Conservation (phyloP, 1,140 invertebrate species). For the Archegozetes longisetosus region DNA sequence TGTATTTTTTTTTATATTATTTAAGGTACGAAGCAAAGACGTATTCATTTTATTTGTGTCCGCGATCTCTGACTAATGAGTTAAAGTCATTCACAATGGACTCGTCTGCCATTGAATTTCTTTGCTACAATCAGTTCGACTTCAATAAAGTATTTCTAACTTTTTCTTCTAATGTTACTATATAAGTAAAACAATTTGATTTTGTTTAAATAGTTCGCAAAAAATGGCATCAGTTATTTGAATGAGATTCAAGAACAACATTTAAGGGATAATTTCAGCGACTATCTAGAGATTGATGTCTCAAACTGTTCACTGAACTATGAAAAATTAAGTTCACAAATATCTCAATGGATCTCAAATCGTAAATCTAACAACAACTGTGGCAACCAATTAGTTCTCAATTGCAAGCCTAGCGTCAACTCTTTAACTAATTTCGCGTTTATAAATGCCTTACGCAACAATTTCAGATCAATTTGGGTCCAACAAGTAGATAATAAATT, state of each 20-base stretch:
- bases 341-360: background rate
- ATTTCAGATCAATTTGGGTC: background rate
- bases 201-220: background rate
- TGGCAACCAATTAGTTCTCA: background rate
- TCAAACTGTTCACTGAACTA: background rate
- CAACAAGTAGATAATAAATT: background rate
- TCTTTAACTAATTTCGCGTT: background rate
- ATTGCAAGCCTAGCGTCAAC: background rate
- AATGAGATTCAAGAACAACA: background rate
- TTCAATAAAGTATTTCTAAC: background rate
- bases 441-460: slow-evolving; percentile 1
- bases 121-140: background rate
- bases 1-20: too few species aligned
- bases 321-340: background rate
- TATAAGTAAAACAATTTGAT: background rate
- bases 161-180: background rate
- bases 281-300: background rate
- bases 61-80: background rate
- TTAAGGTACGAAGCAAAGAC: background rate
- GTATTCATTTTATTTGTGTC: background rate
- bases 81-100: background rate
- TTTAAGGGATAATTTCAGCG: background rate
- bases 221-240: background rate
- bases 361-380: background rate
- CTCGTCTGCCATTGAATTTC: background rate